A percentile compares a stretch with the other conserved stretches of the same genome.
These are phyloP conservation scores for Stomatorhinus walkeri DNA, from an alignment of 2,797 vertebrate genomes.

Conservation along the genomic window DNA sequence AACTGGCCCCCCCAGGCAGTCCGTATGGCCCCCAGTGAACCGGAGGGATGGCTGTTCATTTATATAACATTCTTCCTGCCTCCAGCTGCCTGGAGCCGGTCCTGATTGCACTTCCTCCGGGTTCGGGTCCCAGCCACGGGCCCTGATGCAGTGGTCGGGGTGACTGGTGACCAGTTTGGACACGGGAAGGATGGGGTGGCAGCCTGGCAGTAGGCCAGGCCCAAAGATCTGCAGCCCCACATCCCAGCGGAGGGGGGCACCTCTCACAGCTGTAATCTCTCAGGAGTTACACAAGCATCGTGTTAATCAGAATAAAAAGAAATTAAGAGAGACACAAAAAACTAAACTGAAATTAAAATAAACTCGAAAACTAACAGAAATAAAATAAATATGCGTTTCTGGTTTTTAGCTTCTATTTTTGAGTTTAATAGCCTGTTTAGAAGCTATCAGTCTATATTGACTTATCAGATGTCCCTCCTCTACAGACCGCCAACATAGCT, in stretches of 20 bases:
- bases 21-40: neutral
- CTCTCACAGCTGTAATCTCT: neutral
- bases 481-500: neutral
- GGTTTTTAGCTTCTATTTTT: neutral
- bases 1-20: neutral
- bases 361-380: neutral
- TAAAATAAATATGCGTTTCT: neutral
- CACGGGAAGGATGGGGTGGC: neutral
- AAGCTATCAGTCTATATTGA: neutral
- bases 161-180: neutral
- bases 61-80: slow-evolving; percentile 7
- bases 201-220: neutral
- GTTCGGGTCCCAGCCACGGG: neutral
- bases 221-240: neutral
- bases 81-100: neutral
- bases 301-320: neutral
- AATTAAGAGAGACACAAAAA: neutral
- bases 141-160: neutral
- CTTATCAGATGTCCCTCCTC: neutral
- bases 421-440: neutral
- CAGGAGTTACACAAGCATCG: neutral
- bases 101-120: slow-evolving; percentile 4
- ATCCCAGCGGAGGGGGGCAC: neutral
- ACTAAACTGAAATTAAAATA: neutral
- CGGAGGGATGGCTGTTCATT: neutral